Base-by-base conservation (phyloP, 2,113 vertebrate species). In the Cololabis saira region DNA sequence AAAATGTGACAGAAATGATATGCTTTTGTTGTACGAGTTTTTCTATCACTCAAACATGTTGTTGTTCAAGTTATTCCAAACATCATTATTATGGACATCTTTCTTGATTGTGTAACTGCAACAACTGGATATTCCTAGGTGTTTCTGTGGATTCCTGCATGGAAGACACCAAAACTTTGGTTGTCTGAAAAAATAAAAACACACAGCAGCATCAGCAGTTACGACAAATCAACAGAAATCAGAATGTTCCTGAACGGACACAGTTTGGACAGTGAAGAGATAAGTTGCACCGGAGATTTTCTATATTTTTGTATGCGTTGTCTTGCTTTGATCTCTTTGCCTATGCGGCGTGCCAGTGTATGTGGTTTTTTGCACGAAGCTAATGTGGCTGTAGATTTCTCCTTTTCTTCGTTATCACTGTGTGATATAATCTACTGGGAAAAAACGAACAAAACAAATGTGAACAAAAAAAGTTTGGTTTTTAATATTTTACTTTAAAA, bases 301-400 rank as follows among this genome's bases (percentile, higher is more conserved):
- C 87, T 93, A 89, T 92, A 93, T 93, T 93, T 93, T 93, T 93
- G 91, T 93, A 93, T 86, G 78, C 84, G 40, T 90, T 54, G 89
- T 92, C 89, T 86, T 90, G 89, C 90, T 92, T 90, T 90, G 69
- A 87, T 90, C 87, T 91, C 86, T 87, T 86, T 87, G 81, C 85
- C 87, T 89, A 45, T 59, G 82, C 80, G 82, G 82, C 85, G 84
- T 91, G 88, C 83, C 88, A 82, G 90, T 92, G 86, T 87, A 77
- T 88, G 89, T 91, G 87, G 51, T 90, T 84, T 91, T 88, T 91
- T 90, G 92, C 92, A 93, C 92, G 91, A 92, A 86, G 91, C 90
- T 91, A 90, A 83, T 21, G 91, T 92, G 87, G 87, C 87, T 86
- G 89, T 92, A 92, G 82, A 85, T 87, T 90, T 86, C 76, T 86